A percentile compares a stretch with the other conserved stretches of the same genome.
phyloP scores from a whole-genome alignment of 1,140 invertebrate species.

The Tetraneura akinire region DNA sequence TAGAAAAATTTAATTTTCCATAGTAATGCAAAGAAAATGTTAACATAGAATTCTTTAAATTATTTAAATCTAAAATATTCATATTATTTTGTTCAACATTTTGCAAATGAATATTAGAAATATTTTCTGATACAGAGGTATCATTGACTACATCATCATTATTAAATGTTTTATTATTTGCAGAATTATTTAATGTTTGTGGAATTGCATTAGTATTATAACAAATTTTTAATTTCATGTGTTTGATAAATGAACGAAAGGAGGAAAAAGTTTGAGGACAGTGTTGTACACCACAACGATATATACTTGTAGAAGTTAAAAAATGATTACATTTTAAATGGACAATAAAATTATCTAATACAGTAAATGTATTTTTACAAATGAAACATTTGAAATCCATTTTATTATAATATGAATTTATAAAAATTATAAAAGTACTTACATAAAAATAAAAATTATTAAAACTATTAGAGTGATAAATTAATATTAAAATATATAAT shows the following conservation, averaged over 20 bases:
- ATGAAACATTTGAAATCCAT: neutral
- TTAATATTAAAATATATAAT: neutral
- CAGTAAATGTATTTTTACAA: neutral
- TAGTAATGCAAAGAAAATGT: no score
- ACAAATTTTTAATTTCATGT: conserved; percentile 12
- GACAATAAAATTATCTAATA: neutral
- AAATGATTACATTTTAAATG: neutral
- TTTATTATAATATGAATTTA: no score
- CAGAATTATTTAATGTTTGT: neutral
- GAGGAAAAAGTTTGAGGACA: neutral
- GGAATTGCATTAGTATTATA: neutral
- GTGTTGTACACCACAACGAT: neutral
- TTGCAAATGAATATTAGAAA: neutral
- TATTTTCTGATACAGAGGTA: neutral
- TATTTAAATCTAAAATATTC: neutral
- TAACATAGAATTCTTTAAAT: neutral
- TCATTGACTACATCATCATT: neutral
- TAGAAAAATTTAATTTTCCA: no score
- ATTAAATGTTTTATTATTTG: neutral
- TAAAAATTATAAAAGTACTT: neutral
- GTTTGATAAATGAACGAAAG: neutral
- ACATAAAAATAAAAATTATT: neutral
- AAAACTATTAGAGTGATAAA: neutral
- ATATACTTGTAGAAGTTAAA: neutral
- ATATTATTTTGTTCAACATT: neutral